Base-by-base conservation (phyloP, 1,140 invertebrate genomes). In the Venustaconcha ellipsiformis region DNA sequence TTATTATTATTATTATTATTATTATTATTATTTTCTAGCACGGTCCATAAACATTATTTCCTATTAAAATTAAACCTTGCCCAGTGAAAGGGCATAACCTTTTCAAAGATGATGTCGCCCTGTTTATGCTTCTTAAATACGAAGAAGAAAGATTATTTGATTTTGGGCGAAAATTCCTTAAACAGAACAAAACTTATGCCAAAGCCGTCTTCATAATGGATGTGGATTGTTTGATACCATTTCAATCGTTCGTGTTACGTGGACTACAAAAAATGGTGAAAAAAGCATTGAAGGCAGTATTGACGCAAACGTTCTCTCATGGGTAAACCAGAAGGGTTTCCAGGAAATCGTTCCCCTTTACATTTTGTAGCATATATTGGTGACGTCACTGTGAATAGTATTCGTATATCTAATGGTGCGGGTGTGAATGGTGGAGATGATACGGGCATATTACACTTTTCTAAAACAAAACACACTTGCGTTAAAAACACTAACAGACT, bases 331-430 rank as follows among this genome's bases (percentile, higher is more conserved):
- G 82, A 85, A 15, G 84, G 84, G 14, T 77, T 88, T 5, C 86
- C 86, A 4, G 83, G 82, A 0, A 64, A 79, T 6, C 87, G 84
- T 69, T 72, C 82, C 5, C 82, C 85, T 26, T 73, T 88, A n/a
- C 86, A 88, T 59, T 72, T 88, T 17, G 86, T 85, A 17, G 82
- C 86, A 8, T 79, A 88, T 75, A 80, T 85, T 18, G 86, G 86
- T 65, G 86, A 88, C 74, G 80, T 86, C 58, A 87, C 83, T 62
- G 81, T 88, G 14, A 80, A 86, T 14, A 78, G 85, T 67, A 69
- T 87, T 57, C 78, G 87, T 14, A 26, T 86, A 15, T 79, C 82
- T 59, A 76, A 82, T 58, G 83, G 81, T n/a, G 84, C 84, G 12
- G 62, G 78, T 20, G 37, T 86, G 2, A 72, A 84, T 62, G 63